These are phyloP conservation scores for Drosophila pallidifrons DNA, from an alignment of 1,140 invertebrate genomes.

Conservation along the genomic window DNA sequence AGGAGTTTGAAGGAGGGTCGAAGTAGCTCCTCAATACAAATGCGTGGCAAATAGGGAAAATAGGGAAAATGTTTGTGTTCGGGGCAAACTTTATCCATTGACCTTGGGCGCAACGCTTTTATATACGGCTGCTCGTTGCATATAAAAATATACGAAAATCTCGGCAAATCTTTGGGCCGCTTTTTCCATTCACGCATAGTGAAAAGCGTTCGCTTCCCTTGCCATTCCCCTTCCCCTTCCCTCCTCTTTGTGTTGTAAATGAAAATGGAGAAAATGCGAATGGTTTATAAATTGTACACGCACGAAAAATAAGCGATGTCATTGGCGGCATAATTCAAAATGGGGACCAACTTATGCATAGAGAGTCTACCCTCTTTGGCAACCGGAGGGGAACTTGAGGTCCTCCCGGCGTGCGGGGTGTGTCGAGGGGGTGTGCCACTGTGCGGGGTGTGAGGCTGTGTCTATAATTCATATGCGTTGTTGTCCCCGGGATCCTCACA, in stretches of 20 bases:
- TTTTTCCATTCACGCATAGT: slow-evolving; percentile 40
- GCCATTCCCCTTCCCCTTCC: not conserved
- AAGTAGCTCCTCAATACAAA: slow-evolving; percentile 2
- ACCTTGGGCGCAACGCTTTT: slow-evolving; percentile 50
- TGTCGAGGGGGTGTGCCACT: not conserved
- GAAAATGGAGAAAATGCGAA: slow-evolving; percentile 22
- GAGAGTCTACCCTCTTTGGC: not conserved
- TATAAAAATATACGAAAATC: slow-evolving; percentile 34
- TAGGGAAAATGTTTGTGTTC: not conserved
- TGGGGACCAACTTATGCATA: slow-evolving; percentile 30
- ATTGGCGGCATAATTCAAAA: slow-evolving; percentile 50
- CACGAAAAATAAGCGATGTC: slow-evolving; percentile 44
- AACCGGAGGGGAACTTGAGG: too few relatives aligned
- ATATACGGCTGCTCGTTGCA: slow-evolving; percentile 15
- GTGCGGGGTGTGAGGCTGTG: not conserved
- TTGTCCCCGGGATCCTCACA: slow-evolving; percentile 29
- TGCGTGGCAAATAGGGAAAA: slow-evolving; percentile 33
- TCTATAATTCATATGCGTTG: slow-evolving; percentile 59
- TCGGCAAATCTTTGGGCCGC: slow-evolving; percentile 34
- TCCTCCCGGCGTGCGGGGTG: not conserved
- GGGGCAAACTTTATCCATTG: slow-evolving; percentile 63
- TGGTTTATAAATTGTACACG: slow-evolving; percentile 50
- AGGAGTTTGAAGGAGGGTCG: not conserved
- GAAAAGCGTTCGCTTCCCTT: slow-evolving; percentile 2
- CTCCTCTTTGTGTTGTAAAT: not conserved